These are phyloP conservation scores for Eumeta japonica DNA, from an alignment of 1,140 invertebrate species.

Conservation along the genomic window DNA sequence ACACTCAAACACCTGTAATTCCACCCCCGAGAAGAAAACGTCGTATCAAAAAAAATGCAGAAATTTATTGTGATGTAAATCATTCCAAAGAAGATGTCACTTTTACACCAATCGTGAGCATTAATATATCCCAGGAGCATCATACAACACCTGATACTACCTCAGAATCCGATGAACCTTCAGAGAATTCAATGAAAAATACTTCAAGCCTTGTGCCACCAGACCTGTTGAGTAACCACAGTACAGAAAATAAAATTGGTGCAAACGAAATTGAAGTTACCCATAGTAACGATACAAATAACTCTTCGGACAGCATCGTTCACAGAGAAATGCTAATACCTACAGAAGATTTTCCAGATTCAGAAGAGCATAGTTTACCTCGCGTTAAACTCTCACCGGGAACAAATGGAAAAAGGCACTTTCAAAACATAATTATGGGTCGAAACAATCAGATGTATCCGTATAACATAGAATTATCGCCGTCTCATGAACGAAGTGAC, in stretches of 20 bases:
- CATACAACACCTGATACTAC: conserved; percentile 30
- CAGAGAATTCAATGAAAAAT: conserved; percentile 20
- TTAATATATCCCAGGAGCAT: conserved; percentile 57
- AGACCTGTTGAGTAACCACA: conserved; percentile 35
- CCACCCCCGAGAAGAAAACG: conserved; percentile 32
- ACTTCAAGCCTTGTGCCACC: conserved; percentile 31
- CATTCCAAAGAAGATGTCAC: conserved; percentile 9
- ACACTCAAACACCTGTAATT: conserved; percentile 29
- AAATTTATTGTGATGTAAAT: conserved; percentile 3
- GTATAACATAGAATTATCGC: conserved; percentile 41
- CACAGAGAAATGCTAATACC: too few species aligned
- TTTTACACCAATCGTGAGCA: conserved; percentile 47
- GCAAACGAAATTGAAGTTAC: not conserved
- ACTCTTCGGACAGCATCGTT: too few species aligned
- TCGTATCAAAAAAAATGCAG: too few species aligned
- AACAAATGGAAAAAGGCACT: conserved; percentile 19
- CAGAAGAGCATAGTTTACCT: conserved; percentile 26
- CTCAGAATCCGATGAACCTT: conserved; percentile 45
- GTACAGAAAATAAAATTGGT: conserved; percentile 10
- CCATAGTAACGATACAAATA: too few species aligned
- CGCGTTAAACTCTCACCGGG: conserved; percentile 18
- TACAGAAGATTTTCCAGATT: conserved; percentile 32
- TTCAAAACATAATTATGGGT: conserved; percentile 40
- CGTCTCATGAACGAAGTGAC: conserved; percentile 21
- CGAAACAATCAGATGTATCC: conserved; percentile 33